Evolutionary conservation across 2,113 vertebrate species (phyloP), one percentile per base, ranked within the genome.

Genomic region (Proterorhinus semilunaris): DNA sequence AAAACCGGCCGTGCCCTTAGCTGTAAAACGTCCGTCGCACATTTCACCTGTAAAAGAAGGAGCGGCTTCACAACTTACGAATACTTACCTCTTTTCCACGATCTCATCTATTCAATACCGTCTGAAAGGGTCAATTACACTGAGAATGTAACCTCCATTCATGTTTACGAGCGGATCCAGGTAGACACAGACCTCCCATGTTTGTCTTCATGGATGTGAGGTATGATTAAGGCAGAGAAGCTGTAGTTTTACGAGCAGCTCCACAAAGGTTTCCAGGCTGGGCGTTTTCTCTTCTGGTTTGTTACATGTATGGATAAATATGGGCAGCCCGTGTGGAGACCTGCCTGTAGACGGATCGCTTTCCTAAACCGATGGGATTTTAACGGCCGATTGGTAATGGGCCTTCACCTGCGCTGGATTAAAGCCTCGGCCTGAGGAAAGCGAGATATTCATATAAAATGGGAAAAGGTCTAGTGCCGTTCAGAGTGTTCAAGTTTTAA

Each of bases 381-480:
- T 65, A 85, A 89, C 88, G 85, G 83, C 83, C 86, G 86, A 89
- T 89, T 87, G 78, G 82, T 91, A 91, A 90, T 90, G 88, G 85
- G 82, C 70, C 76, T 77, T 76, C 83, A 86, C 79, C 85, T 90
- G 74, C 62, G 49, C 71, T 78, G 84, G 79, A 86, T 83, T 75
- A 79, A 59, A 45, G 76, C 71, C 10, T 46, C n/a, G 1, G 27
- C 8, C 72, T 8, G 52, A 57, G 65, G 57, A 47, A 10, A 47
- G 46, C 7, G 3, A 10, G 46, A 10, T 47, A 47, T 47, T 47
- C 2, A 36, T 36, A 36, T 36, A 36, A 36, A n/a, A n/a, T n/a
- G n/a, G n/a, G n/a, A n/a, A n/a, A n/a, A n/a, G n/a, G n/a, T n/a
- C n/a, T n/a, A n/a, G n/a, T n/a, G n/a, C n/a, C n/a, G n/a, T n/a